phyloP scores from a whole-genome alignment of 2,797 vertebrate genomes.

The Enteromius thamalakanensis region DNA sequence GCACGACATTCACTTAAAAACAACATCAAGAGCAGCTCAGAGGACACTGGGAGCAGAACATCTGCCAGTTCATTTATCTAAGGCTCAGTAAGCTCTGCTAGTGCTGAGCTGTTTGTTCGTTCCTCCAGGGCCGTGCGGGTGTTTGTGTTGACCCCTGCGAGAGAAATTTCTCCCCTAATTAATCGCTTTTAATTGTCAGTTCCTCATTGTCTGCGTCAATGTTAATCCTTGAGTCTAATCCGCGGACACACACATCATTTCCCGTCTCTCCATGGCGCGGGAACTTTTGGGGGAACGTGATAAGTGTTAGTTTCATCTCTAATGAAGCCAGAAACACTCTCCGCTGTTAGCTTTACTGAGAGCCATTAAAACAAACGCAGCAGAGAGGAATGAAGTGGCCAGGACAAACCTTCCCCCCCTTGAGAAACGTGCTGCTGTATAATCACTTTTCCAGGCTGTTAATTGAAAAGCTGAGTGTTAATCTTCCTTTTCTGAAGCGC shows the following conservation, averaged over 20 bases:
- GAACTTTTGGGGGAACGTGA: slow-evolving; percentile 19
- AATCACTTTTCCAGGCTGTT: slow-evolving; percentile 60
- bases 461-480: slow-evolving; percentile 69
- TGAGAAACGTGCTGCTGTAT: slow-evolving; percentile 57
- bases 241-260: slow-evolving; percentile 70
- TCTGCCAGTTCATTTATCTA: slow-evolving; percentile 41
- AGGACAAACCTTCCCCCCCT: slow-evolving; percentile 12
- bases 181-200: slow-evolving; percentile 70
- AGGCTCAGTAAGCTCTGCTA: slow-evolving; percentile 25
- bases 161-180: slow-evolving; percentile 67
- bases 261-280: slow-evolving; percentile 45
- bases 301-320: slow-evolving; percentile 35
- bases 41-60: slow-evolving; percentile 24
- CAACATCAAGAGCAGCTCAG: slow-evolving; percentile 24
- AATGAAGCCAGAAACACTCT: slow-evolving; percentile 40
- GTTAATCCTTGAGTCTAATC: slow-evolving; percentile 76
- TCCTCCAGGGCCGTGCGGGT: slow-evolving; percentile 59
- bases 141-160: slow-evolving; percentile 60
- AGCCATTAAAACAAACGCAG: slow-evolving; percentile 41
- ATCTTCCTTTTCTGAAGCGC: slow-evolving; percentile 61
- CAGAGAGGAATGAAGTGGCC: slow-evolving; percentile 31
- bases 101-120: slow-evolving; percentile 30
- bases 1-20: slow-evolving; percentile 25
- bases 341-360: slow-evolving; percentile 38
- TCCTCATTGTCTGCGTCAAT: slow-evolving; percentile 67